Evolutionary conservation across 2,797 vertebrate species (phyloP).

Genomic region (Molossus molossus): DNA sequence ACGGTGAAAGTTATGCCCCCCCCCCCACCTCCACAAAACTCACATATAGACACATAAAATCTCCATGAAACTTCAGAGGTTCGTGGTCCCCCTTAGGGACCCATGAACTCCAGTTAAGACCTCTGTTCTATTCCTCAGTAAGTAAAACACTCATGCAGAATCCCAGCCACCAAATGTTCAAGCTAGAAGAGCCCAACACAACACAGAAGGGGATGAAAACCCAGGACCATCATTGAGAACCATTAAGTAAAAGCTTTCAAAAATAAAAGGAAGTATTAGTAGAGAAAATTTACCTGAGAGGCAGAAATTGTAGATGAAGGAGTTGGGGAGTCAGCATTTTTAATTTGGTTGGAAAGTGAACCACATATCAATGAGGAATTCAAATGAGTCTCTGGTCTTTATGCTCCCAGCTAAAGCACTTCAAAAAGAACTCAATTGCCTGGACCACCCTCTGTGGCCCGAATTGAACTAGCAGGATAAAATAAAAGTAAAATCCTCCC

Average conservation of each 20-base stretch:
- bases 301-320: slow-evolving; percentile 5
- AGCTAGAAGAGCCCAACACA: neutral
- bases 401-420: neutral
- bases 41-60: neutral
- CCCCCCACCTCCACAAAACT: neutral
- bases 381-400: neutral
- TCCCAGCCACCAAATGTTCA: neutral
- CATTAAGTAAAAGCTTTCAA: neutral
- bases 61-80: slow-evolving; percentile 11
- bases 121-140: neutral
- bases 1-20: neutral
- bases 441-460: neutral
- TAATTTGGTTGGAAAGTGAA: slow-evolving; percentile 36
- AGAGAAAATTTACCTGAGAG: slow-evolving; percentile 7
- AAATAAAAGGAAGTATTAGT: neutral
- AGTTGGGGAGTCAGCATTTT: neutral
- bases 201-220: slow-evolving; percentile 3
- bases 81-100: neutral
- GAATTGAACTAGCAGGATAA: neutral
- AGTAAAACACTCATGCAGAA: neutral
- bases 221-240: neutral
- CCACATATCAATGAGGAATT: slow-evolving; percentile 38
- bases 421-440: neutral
- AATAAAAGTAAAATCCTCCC: neutral
- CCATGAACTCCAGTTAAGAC: neutral